Percentiles rank a stretch among this genome's conserved stretches.
Conservation (phyloP, 53 echinoderm and acorn worm genomes). For the Hippasteria phrygiana region DNA sequence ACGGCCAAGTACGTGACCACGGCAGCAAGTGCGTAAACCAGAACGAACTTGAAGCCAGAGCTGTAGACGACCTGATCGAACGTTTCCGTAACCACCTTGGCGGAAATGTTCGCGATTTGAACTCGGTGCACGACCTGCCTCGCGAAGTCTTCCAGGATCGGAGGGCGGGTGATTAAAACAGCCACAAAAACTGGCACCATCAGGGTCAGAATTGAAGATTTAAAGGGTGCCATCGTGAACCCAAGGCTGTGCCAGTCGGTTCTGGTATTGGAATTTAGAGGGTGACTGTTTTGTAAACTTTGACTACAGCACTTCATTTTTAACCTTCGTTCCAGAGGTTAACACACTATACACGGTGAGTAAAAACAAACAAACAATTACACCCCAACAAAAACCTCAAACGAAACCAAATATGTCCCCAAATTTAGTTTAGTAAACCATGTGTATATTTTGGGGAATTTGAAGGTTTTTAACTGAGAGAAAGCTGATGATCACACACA, state of each 20-base stretch:
- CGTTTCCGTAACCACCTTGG: background rate
- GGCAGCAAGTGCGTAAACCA: slow-evolving; percentile 3
- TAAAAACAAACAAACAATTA: too few species aligned
- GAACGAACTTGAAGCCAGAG: background rate
- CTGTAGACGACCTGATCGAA: background rate
- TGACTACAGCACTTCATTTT: too few species aligned
- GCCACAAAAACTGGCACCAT: slow-evolving; percentile 10
- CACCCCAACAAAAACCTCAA: too few species aligned
- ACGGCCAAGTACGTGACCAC: background rate
- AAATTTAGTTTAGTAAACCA: too few species aligned
- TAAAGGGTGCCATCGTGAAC: background rate
- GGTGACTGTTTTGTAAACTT: too few species aligned
- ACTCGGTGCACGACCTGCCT: background rate
- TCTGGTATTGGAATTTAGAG: too few species aligned
- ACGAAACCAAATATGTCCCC: too few species aligned
- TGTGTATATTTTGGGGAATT: too few species aligned
- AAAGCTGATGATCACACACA: too few species aligned
- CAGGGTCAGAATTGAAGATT: background rate
- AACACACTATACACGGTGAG: too few species aligned
- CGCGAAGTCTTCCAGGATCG: background rate
- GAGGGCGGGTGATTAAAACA: background rate
- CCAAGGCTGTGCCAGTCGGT: background rate
- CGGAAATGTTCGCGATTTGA: background rate
- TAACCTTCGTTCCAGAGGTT: too few species aligned
- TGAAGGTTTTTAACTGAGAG: too few species aligned